Conservation (phyloP, 2,113 vertebrate genomes). For the Phoenicopterus ruber region DNA sequence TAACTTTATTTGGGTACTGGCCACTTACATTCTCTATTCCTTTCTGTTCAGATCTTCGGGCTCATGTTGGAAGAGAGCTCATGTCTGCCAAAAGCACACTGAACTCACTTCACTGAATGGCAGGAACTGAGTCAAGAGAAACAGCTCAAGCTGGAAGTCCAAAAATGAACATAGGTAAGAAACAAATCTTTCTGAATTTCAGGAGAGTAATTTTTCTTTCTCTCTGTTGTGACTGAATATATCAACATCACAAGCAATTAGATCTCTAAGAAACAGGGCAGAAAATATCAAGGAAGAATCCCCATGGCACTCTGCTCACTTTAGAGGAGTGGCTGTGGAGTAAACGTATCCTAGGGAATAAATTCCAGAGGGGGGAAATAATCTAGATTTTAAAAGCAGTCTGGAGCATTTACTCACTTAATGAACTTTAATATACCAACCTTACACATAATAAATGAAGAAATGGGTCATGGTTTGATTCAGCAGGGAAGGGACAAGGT, state of each 20-base stretch:
- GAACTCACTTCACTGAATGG: neutral
- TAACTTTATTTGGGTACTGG: neutral
- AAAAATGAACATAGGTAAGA: neutral
- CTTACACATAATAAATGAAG: neutral
- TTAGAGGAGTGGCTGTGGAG: neutral
- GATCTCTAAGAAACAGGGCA: neutral
- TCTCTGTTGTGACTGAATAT: neutral
- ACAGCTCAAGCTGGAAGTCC: neutral
- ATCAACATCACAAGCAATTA: neutral
- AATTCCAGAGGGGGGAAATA: neutral
- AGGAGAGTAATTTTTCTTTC: neutral
- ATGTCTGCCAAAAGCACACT: rapidly evolving
- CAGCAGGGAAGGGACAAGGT: neutral
- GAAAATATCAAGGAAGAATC: neutral
- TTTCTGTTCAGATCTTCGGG: neutral
- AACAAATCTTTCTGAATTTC: neutral
- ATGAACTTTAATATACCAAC: neutral
- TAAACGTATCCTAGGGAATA: neutral
- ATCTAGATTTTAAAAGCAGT: neutral
- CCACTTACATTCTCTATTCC: neutral
- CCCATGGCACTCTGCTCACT: neutral
- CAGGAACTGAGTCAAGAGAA: neutral
- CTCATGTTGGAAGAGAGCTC: neutral
- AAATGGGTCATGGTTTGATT: neutral
- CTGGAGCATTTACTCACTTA: neutral